These are phyloP conservation scores for Oryctes rhinoceros DNA, from an alignment of 1,140 invertebrate species.

Conservation along the genomic window DNA sequence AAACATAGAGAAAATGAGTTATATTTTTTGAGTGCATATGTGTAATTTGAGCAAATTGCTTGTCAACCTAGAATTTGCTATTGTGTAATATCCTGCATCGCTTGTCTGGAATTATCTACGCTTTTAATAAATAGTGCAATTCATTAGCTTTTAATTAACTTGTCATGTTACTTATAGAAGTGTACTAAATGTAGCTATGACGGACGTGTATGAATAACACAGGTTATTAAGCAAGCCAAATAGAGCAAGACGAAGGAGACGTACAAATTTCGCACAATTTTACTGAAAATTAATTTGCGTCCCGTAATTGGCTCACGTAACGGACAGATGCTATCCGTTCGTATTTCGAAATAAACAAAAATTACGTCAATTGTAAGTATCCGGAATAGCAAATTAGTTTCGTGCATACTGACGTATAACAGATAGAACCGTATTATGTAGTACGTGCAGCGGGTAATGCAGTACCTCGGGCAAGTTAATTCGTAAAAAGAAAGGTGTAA, in stretches of 20 bases:
- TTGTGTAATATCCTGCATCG: neutral
- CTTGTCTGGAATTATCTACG: neutral
- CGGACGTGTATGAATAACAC: neutral
- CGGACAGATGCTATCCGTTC: neutral
- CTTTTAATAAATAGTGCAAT: neutral
- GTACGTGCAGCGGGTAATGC: neutral
- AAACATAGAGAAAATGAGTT: too few relatives aligned
- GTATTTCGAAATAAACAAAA: neutral
- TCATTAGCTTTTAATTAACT: neutral
- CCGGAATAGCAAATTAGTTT: neutral
- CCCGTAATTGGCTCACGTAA: neutral
- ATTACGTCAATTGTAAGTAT: neutral
- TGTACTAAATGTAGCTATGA: neutral
- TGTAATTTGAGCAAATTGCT: neutral
- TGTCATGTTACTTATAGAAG: neutral
- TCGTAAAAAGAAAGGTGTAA: conserved; percentile 1
- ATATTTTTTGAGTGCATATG: too few relatives aligned
- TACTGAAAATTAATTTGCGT: neutral
- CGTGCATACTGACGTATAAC: neutral
- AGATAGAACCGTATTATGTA: neutral
- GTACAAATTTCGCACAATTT: neutral
- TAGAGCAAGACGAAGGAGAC: neutral
- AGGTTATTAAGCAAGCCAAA: neutral
- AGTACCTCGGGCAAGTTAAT: neutral
- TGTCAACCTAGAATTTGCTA: neutral